Evolutionary conservation across 2,797 vertebrate species (phyloP).

Genomic region (Xenops minutus): DNA sequence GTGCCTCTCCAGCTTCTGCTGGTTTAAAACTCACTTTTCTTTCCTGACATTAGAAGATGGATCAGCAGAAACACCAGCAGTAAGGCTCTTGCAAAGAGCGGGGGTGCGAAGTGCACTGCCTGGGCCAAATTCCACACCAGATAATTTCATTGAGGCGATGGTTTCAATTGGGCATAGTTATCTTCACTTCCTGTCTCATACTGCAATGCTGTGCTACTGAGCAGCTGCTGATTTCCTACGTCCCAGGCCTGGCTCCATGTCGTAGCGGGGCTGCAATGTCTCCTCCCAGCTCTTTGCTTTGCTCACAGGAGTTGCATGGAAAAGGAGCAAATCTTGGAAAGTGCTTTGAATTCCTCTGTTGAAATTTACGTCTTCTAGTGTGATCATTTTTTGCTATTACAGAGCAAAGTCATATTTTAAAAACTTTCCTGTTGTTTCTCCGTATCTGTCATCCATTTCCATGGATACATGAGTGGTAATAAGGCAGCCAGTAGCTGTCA

Average conservation of each 20-base stretch:
- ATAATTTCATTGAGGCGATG: constrained; percentile 28
- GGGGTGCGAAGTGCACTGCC: not conserved
- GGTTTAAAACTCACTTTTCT: not conserved
- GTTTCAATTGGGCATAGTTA: constrained; percentile 15
- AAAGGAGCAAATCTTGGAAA: not conserved
- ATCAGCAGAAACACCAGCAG: not conserved
- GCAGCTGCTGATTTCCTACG: constrained; percentile 43
- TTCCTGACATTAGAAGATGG: not conserved
- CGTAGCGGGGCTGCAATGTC: not conserved
- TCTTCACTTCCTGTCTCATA: constrained; percentile 29
- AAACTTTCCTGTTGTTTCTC: constrained; percentile 37
- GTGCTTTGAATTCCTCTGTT: not conserved
- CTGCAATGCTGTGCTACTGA: not conserved
- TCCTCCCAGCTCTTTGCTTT: not conserved
- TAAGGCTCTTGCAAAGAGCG: not conserved
- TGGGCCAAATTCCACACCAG: constrained; percentile 65
- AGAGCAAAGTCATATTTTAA: not conserved
- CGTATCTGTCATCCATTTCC: constrained; percentile 44
- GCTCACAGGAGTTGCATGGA: not conserved
- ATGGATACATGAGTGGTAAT: constrained; percentile 23
- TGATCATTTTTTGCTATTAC: not conserved
- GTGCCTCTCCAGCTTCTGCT: not conserved
- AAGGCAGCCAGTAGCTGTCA: constrained; percentile 30
- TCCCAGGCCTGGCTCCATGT: not conserved
- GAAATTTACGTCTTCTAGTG: not conserved